Base-by-base conservation (phyloP, 1,140 invertebrate genomes). In the Drosophila ananassae region DNA sequence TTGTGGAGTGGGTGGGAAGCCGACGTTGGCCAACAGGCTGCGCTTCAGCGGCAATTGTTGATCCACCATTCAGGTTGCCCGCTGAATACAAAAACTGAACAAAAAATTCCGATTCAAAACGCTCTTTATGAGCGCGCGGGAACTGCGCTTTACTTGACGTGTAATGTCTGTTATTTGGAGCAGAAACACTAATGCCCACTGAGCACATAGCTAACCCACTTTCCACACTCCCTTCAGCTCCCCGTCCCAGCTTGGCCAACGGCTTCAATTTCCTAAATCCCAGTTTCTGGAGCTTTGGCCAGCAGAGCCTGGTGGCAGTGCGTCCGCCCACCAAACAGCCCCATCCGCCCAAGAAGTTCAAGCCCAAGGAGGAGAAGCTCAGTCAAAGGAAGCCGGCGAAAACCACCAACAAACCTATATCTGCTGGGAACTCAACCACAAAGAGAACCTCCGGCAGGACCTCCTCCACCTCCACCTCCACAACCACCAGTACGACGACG, bases 331-430 rank as follows among this genome's bases (percentile, higher is more conserved):
- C 69, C 2, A 85, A 87, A 25, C 60, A 63, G n/a, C 28, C 74
- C 0, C 82, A 92, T 79, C 93, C 92, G 47, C 92, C 93, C 24
- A 93, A 92, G 77, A 93, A 93, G 60, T 93, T 93, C 68, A 91
- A 90, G 12, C 85, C 90, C 28, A 93, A 92, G 37, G 92, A 93
- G 13, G 92, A 92, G 39, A 92, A 92, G 37, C 73, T 79, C 2
- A 90, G 73, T 17, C 91, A 91, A 46, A 90, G 85, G 9, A 92
- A 92, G 28, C 89, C 52, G 12, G 6, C 39, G 7, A 89, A 87
- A 48, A 57, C 66, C 3, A 72, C 78, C 22, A 52, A 9, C 2
- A 87, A 89, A 12, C 79, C 78, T 21, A 28, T 48, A 32, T 32
- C 48, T 21, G 8, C 8, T 0, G 34, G 34, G 12, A 69, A 55